Evolutionary conservation across 1,140 invertebrate genomes (phyloP).

Genomic region (Atta cephalotes): DNA sequence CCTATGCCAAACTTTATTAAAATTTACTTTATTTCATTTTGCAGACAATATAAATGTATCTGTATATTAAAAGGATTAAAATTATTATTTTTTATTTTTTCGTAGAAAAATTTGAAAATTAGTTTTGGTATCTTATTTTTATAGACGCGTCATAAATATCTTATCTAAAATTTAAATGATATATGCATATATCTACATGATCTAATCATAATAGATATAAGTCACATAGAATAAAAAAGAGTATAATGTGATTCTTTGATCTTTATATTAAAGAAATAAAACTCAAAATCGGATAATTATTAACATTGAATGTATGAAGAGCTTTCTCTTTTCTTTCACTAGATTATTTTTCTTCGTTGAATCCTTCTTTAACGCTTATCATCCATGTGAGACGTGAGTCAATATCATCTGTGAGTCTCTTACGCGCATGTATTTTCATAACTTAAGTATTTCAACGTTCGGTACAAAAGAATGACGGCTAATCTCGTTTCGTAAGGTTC

Average conservation of each 20-base stretch:
- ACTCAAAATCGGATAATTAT: background rate
- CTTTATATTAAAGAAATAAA: slow-evolving; percentile 26
- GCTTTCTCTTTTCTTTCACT: background rate
- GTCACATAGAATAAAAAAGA: background rate
- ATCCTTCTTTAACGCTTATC: background rate
- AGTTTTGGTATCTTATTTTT: background rate
- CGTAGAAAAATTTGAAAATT: background rate
- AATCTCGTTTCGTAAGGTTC: slow-evolving; percentile 59
- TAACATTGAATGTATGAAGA: background rate
- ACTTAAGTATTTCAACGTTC: slow-evolving; percentile 40
- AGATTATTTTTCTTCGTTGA: background rate
- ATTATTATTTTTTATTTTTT: background rate
- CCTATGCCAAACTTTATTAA: background rate
- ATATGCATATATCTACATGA: no score
- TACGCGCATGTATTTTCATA: slow-evolving; percentile 36
- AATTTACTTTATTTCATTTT: background rate
- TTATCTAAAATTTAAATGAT: background rate
- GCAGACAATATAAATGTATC: no score
- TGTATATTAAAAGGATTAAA: background rate
- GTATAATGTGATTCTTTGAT: background rate
- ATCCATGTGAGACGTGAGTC: background rate
- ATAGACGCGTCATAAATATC: background rate
- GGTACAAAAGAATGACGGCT: slow-evolving; percentile 45
- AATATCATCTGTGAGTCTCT: slow-evolving; percentile 36
- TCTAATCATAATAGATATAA: background rate